A percentile compares a stretch with the other conserved stretches of the same genome.
phyloP scores from a whole-genome alignment of 1,140 invertebrate genomes.

The Bombus polaris region DNA sequence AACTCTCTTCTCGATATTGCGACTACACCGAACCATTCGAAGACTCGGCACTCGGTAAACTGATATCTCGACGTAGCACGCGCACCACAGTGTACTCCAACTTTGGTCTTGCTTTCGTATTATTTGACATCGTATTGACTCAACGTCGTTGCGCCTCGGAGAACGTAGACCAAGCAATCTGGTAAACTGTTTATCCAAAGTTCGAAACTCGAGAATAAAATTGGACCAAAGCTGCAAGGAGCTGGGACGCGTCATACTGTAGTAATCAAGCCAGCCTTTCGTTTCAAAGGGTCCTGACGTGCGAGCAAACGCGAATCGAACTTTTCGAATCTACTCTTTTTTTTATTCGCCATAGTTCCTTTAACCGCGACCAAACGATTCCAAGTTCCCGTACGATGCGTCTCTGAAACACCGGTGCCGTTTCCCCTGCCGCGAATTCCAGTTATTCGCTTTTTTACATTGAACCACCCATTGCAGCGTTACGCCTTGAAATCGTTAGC shows the following conservation, averaged over 20 bases:
- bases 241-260: not conserved
- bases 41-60: not conserved
- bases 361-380: not conserved
- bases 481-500: slow-evolving; percentile 41
- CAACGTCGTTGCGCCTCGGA: slow-evolving; percentile 36
- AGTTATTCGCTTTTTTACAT: not conserved
- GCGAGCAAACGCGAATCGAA: not conserved
- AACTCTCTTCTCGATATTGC: not conserved
- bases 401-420: not conserved
- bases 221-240: not conserved
- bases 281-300: not conserved
- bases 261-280: not conserved
- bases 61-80: slow-evolving; percentile 2
- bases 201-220: not conserved
- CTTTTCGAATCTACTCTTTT: not conserved
- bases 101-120: slow-evolving; percentile 12
- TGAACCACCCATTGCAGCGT: too few species aligned
- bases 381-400: not conserved
- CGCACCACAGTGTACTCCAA: not conserved
- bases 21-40: not conserved
- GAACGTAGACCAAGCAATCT: slow-evolving; percentile 41
- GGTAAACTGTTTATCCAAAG: slow-evolving; percentile 55
- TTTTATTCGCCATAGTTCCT: not conserved
- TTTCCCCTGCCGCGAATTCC: not conserved
- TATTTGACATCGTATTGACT: slow-evolving; percentile 38